Evolutionary conservation across 2,113 vertebrate species (phyloP), one percentile per base, ranked within the genome.

Genomic region (Orientallactaga bullata): DNA sequence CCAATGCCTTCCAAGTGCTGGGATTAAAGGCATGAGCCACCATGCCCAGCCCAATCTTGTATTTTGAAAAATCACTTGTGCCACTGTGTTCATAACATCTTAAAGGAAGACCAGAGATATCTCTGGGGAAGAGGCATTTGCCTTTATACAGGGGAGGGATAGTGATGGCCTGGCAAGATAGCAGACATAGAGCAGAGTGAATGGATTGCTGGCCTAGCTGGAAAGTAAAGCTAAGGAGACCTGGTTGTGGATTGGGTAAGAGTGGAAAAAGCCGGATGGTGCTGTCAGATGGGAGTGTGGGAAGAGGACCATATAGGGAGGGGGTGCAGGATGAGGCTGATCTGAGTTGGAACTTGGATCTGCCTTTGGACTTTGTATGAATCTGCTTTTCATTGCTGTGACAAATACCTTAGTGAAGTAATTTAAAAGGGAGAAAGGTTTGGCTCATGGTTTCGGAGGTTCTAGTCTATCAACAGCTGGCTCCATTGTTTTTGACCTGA

Each of bases 31-130:
- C 42, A 47, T 47, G 42, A 47, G 42, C 42, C 42, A 47, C 42
- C 42, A 47, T 47, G 42, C 42, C 42, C 42, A 47, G 42, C 42
- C 42, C 8, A 47, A 47, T 5, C 85, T 83, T 91, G 21, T 63
- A 15, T 88, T 94, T 74, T 94, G 74, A 72, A 69, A 93, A 80
- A n/a, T 84, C 58, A 8, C 37, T 66, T 80, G 42, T 66, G 35
- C 60, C 5, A 7, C 81, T 24, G 17, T 91, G 37, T 77, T 71
- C 7, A 79, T 71, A 86, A 30, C 76, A 60, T 77, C 65, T 76
- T 77, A 37, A 12, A 80, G 94, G 71, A 82, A 65, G 71, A 42
- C n/a, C 15, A n/a, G 42, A 42, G 37, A n/a, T 61, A 28, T 65
- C 63, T 85, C 73, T 63, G n/a, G 55, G 85, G 68, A 72, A 74